These are phyloP conservation scores for Ceyx melanurus DNA, from an alignment of 2,113 vertebrate genomes.

Conservation along the genomic window DNA sequence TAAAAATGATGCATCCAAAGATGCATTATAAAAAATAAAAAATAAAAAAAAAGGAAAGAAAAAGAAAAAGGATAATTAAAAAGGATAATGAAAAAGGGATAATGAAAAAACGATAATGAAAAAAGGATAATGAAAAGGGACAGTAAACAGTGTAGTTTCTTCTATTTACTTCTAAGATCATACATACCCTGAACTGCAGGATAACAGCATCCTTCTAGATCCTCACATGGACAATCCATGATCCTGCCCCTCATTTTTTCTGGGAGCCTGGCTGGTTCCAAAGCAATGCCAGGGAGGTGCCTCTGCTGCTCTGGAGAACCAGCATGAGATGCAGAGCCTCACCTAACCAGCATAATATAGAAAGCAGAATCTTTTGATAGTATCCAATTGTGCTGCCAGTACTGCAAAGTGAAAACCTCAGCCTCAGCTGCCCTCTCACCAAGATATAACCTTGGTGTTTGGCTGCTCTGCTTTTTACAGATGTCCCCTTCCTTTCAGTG, in stretches of 20 bases:
- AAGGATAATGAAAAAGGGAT: no score
- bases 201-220: background rate
- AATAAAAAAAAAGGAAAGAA: background rate
- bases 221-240: background rate
- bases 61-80: no score
- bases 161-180: background rate
- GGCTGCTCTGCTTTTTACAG: background rate
- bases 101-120: no score
- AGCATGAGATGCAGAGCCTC: background rate
- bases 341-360: background rate
- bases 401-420: background rate
- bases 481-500: background rate
- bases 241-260: background rate
- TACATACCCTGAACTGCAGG: background rate
- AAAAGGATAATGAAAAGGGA: background rate
- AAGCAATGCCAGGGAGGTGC: background rate
- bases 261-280: background rate
- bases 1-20: background rate
- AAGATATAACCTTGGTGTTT: background rate
- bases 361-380: rapidly evolving
- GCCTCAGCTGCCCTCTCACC: background rate
- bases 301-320: background rate
- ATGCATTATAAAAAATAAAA: background rate
- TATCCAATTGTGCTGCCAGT: rapidly evolving
- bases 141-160: background rate